Conservation (phyloP, 1,140 invertebrate species). For the Zaprionus ghesquierei region DNA sequence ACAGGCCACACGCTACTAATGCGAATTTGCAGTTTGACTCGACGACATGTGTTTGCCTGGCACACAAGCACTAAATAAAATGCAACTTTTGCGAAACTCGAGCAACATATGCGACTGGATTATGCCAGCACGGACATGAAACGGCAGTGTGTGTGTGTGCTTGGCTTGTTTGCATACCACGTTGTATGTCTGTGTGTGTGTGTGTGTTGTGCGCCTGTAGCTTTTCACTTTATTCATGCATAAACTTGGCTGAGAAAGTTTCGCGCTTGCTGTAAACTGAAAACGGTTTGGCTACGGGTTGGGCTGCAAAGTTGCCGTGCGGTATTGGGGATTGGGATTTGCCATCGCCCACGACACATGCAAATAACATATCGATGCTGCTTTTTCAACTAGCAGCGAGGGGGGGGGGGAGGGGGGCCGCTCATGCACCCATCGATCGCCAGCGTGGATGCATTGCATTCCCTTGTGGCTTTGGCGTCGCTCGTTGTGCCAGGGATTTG, state of each 20-base stretch:
- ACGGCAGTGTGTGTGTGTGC: slow-evolving; percentile 4
- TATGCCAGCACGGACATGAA: slow-evolving; percentile 48
- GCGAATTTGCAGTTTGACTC: slow-evolving; percentile 50
- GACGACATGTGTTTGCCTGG: slow-evolving; percentile 41
- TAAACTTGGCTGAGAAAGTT: slow-evolving; percentile 75
- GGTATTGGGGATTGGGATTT: slow-evolving; percentile 1
- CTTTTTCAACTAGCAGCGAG: slow-evolving; percentile 65
- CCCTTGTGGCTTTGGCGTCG: slow-evolving; percentile 60
- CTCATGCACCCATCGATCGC: not conserved
- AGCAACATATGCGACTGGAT: slow-evolving; percentile 52
- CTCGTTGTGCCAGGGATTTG: slow-evolving; percentile 72
- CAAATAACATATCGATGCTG: slow-evolving; percentile 77
- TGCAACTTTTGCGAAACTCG: slow-evolving; percentile 51
- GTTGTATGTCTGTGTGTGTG: not conserved
- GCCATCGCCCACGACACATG: slow-evolving; percentile 45
- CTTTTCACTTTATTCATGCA: slow-evolving; percentile 74
- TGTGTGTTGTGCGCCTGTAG: slow-evolving; percentile 43
- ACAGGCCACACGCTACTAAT: slow-evolving; percentile 41
- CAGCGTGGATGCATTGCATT: slow-evolving; percentile 4
- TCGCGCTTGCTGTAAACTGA: slow-evolving; percentile 45
- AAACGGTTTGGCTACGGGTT: slow-evolving; percentile 41
- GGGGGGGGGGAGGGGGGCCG: too few species aligned
- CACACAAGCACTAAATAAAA: slow-evolving; percentile 60
- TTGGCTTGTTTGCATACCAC: not conserved
- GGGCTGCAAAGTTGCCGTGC: not conserved